Percentiles rank a stretch among this genome's conserved stretches.
Evolutionary conservation across 2,797 vertebrate species (phyloP).

Genomic region (Etheostoma nigrum): DNA sequence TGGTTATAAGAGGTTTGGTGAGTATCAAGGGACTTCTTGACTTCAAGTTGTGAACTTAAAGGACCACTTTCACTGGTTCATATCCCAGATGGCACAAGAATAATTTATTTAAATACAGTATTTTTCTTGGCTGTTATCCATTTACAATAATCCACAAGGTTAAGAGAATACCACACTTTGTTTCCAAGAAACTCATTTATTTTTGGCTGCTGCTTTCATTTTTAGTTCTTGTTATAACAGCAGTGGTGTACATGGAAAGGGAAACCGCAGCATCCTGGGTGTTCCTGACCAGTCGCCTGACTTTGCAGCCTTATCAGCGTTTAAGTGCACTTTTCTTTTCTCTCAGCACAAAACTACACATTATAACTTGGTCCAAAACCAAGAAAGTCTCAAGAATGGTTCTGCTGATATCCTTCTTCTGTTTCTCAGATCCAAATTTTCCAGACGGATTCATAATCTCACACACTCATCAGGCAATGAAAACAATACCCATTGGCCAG

Average conservation of each 20-base stretch:
- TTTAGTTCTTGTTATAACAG: constrained; percentile 45
- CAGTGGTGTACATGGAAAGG: constrained; percentile 11
- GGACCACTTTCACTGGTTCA: constrained; percentile 11
- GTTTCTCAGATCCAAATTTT: constrained; percentile 1
- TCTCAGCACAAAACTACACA: constrained; percentile 18
- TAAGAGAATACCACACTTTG: constrained; percentile 36
- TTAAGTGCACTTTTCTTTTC: constrained; percentile 23
- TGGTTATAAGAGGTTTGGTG: constrained; percentile 99
- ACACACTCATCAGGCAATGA: constrained; percentile 31
- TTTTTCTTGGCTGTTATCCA: constrained; percentile 41
- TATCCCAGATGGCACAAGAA: constrained; percentile 10
- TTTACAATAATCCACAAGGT: constrained; percentile 34
- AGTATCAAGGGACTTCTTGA: constrained; percentile 78
- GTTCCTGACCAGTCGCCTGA: constrained; percentile 63
- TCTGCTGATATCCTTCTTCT: constrained; percentile 18
- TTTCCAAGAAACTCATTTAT: constrained; percentile 62
- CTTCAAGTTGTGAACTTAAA: constrained; percentile 21
- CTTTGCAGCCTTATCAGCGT: constrained; percentile 51
- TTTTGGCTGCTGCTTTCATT: constrained; percentile 57
- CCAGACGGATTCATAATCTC: constrained; percentile 39
- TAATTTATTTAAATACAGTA: constrained; percentile 26
- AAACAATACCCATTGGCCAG: constrained; percentile 31
- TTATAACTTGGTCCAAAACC: constrained; percentile 26
- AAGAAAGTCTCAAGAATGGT: constrained; percentile 19
- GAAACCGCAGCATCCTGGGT: constrained; percentile 66